Conservation (phyloP, 2,888 invertebrate species). For the Trilocha varians region DNA sequence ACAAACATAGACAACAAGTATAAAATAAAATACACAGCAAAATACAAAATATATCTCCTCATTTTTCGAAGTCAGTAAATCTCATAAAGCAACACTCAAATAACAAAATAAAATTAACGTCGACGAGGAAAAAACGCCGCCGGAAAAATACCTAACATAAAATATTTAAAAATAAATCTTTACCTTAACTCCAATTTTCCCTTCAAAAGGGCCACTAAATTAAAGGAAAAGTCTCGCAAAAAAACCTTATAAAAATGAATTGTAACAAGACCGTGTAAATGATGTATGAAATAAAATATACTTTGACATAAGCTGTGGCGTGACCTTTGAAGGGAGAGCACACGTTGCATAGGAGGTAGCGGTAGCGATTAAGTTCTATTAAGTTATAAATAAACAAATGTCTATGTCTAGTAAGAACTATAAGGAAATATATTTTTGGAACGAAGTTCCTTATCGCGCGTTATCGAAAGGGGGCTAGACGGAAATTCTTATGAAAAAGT, state of each 20-base stretch:
- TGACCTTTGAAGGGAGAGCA: slow-evolving; percentile 22
- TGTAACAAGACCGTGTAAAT: slow-evolving; percentile 33
- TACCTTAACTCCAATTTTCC: not conserved
- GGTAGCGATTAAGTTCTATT: not conserved
- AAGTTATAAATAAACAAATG: not conserved
- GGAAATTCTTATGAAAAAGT: no score
- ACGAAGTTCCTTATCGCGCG: no score
- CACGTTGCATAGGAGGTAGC: not conserved
- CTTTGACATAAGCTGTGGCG: slow-evolving; percentile 27
- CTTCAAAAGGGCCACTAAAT: slow-evolving; percentile 1
- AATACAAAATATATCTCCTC: no score
- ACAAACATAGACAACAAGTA: no score
- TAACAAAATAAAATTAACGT: not conserved
- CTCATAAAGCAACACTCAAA: not conserved
- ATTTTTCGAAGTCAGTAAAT: not conserved
- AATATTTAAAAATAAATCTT: slow-evolving; percentile 1
- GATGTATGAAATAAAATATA: slow-evolving; percentile 38
- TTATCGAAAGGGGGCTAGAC: no score
- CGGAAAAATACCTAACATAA: slow-evolving; percentile 1
- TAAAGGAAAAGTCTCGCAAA: slow-evolving; percentile 10
- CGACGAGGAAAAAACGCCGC: not conserved
- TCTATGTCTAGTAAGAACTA: no score
- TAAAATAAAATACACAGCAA: no score
- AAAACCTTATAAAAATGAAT: slow-evolving; percentile 34
- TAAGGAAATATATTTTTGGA: no score